These are phyloP conservation scores for Lasioglossum calceatum DNA, from an alignment of 2,888 invertebrate species.

Conservation along the genomic window DNA sequence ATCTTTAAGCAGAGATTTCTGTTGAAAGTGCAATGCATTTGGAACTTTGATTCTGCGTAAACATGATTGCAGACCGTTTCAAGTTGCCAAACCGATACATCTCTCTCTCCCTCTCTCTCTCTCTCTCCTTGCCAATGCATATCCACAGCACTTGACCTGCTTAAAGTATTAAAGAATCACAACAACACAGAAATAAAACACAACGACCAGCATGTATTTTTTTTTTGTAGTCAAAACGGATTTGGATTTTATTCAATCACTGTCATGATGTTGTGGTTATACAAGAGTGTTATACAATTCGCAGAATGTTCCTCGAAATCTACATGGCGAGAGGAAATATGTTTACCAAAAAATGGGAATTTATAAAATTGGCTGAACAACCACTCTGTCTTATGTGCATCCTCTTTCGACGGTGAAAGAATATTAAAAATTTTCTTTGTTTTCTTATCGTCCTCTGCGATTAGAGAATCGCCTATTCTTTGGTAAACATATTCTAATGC, in stretches of 20 bases:
- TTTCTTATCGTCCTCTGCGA: neutral
- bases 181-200: conserved; percentile 80
- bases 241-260: conserved; percentile 83
- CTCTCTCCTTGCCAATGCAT: conserved; percentile 42
- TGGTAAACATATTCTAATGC: conserved; percentile 77
- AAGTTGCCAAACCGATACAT: conserved; percentile 44
- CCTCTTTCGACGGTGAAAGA: conserved; percentile 17
- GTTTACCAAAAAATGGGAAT: conserved; percentile 77
- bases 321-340: conserved; percentile 78
- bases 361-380: conserved; percentile 52
- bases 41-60: conserved; percentile 32
- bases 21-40: conserved; percentile 41
- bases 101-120: neutral
- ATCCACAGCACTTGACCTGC: conserved; percentile 51
- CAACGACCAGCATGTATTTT: conserved; percentile 75
- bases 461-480: conserved; percentile 56
- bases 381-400: neutral
- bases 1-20: conserved; percentile 33
- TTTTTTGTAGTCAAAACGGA: conserved; percentile 80
- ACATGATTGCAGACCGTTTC: conserved; percentile 40
- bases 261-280: conserved; percentile 80
- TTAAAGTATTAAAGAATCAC: conserved; percentile 71
- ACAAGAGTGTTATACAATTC: conserved; percentile 82
- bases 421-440: conserved; percentile 46
- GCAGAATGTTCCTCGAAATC: conserved; percentile 79